Percentiles rank a stretch among this genome's conserved stretches.
Evolutionary conservation across 2,113 vertebrate genomes (phyloP).

Genomic region (Apteryx owenii): DNA sequence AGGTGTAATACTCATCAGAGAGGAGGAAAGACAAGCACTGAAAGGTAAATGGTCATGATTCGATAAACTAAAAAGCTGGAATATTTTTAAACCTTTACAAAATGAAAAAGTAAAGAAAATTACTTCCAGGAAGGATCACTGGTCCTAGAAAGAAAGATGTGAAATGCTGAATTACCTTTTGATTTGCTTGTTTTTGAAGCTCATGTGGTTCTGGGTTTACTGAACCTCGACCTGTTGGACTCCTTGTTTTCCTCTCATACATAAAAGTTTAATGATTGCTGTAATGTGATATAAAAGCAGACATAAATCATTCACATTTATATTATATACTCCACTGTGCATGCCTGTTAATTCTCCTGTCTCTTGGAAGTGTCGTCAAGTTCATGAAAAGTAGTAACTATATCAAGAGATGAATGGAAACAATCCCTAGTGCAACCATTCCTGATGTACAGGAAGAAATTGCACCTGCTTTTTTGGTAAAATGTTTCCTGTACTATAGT

Average conservation of each 20-base stretch:
- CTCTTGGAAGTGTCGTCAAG: neutral
- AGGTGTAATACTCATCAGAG: neutral
- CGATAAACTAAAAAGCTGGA: slow-evolving; percentile 1
- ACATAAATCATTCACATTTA: neutral
- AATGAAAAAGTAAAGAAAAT: slow-evolving; percentile 9
- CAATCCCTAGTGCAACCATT: neutral
- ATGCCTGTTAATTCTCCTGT: neutral
- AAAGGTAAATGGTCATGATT: neutral
- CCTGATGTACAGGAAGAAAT: neutral
- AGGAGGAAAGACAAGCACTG: neutral
- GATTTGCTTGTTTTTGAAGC: neutral
- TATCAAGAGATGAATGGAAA: neutral
- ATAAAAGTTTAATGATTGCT: neutral
- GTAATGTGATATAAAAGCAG: neutral
- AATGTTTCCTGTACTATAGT: neutral
- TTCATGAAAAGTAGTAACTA: neutral
- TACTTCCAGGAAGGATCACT: slow-evolving; percentile 23
- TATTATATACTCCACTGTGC: neutral
- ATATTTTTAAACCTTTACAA: neutral
- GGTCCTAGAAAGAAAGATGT: slow-evolving; percentile 31
- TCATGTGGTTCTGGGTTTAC: neutral
- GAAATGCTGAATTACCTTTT: neutral
- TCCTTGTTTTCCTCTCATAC: neutral
- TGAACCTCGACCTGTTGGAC: neutral
- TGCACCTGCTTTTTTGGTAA: neutral